Evolutionary conservation across 2,888 invertebrate genomes (phyloP), one percentile per base, ranked within the genome.

Genomic region (Cistogaster globosa): DNA sequence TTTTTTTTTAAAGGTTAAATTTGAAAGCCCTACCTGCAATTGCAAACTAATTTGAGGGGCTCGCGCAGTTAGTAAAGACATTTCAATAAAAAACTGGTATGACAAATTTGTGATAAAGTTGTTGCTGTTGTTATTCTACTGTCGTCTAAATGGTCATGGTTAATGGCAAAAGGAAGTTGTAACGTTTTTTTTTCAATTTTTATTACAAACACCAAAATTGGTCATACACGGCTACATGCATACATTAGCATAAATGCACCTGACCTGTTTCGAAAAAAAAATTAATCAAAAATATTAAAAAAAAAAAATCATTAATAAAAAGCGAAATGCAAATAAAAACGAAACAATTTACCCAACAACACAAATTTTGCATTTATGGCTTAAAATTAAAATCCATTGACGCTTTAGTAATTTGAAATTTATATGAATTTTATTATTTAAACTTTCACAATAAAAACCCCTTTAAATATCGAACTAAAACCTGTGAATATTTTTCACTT

Each of bases 361-460:
- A 51, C 16, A 20, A 55, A 55, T 60, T 72, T 72, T 80, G 74
- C 67, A 60, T 67, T 80, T 67, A 58, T 42, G 68, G 53, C 60
- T 60, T 57, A 69, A 76, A 74, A 48, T 74, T 81, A 45, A 80
- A 81, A 68, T 71, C 58, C 82, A 76, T 76, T 82, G 82, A 71
- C 76, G 76, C 76, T 82, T 76, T 71, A 82, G 82, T 82, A 82
- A 82, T 82, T 82, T 82, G 65, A 76, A 82, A 76, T 82, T 82
- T 76, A 76, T 82, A 82, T 63, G 75, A 62, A 69, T 74, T 74
- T 80, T 53, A 38, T 36, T 32, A 53, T 38, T 48, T 26, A 58
- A 32, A 60, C 32, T 60, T 69, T 69, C 26, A 7, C 53, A 20
- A 74, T 14, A 36, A 20, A 42, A 32, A 55, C 57, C n/a, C 6